These are phyloP conservation scores for Propithecus deckenii DNA, from an alignment of 2,797 vertebrate genomes.

Conservation along the genomic window DNA sequence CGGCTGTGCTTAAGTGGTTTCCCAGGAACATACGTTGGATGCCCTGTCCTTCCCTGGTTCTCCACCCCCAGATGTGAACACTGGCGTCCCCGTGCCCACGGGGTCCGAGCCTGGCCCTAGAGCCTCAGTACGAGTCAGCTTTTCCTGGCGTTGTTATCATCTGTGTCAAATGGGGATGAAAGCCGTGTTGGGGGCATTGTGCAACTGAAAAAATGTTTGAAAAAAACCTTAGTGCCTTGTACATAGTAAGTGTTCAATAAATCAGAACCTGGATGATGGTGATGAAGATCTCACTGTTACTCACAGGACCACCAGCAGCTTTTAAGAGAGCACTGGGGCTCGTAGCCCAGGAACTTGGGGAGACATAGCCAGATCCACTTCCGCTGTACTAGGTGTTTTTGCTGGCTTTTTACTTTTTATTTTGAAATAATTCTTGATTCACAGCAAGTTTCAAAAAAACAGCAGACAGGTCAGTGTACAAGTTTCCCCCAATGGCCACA, in stretches of 20 bases:
- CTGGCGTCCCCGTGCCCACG: neutral
- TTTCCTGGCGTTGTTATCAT: neutral
- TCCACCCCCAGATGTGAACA: accelerated
- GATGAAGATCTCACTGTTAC: neutral
- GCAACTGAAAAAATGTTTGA: neutral
- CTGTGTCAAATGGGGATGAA: neutral
- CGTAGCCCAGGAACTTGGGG: neutral
- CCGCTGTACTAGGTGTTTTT: neutral
- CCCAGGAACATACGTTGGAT: neutral
- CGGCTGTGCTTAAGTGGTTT: neutral
- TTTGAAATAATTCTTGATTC: neutral
- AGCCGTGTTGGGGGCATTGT: neutral
- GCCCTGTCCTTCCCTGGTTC: neutral
- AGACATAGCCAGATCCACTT: neutral
- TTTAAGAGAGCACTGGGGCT: neutral
- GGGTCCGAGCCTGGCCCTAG: neutral
- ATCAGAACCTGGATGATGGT: neutral
- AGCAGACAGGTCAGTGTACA: neutral
- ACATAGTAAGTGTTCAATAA: neutral
- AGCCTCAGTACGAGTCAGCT: neutral
- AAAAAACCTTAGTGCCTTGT: neutral
- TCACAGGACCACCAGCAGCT: neutral
- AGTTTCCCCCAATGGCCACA: neutral
- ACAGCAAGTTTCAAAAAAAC: neutral
- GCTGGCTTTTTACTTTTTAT: neutral